Evolutionary conservation across 2,113 vertebrate species (phyloP).

Genomic region (Numenius arquata): DNA sequence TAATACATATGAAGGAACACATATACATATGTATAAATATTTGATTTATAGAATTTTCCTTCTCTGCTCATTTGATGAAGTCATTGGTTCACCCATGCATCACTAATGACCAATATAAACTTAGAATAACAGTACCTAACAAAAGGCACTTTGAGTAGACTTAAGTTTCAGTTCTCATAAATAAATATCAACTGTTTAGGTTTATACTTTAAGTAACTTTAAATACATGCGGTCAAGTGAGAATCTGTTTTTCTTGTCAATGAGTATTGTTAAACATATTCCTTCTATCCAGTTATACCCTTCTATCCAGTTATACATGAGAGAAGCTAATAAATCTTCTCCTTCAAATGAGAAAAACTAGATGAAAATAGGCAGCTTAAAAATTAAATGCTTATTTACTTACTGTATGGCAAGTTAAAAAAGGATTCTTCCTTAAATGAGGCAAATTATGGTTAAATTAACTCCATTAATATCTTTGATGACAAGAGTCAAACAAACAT

Average conservation of each 20-base stretch:
- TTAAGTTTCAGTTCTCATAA: background rate
- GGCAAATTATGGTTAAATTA: conserved; percentile 2
- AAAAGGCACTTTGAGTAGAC: background rate
- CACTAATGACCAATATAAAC: background rate
- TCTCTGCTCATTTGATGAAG: background rate
- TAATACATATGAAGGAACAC: background rate
- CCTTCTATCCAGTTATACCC: too few species aligned
- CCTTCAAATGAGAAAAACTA: background rate
- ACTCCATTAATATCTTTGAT: background rate
- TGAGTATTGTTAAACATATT: background rate
- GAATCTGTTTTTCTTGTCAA: background rate
- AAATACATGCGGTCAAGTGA: background rate
- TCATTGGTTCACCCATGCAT: background rate
- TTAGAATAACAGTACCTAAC: background rate
- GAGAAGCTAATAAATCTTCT: background rate
- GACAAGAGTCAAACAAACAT: background rate
- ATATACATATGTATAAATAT: background rate
- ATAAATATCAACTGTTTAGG: background rate
- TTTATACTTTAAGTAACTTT: background rate
- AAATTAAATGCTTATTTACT: conserved; percentile 1
- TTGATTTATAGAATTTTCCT: background rate
- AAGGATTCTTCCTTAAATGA: background rate
- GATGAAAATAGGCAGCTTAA: background rate
- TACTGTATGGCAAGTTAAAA: background rate
- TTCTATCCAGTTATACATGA: background rate